Percentiles rank a stretch among this genome's conserved stretches.
phyloP scores from a whole-genome alignment of 2,888 invertebrate genomes.

The Eristalinus sepulchralis region DNA sequence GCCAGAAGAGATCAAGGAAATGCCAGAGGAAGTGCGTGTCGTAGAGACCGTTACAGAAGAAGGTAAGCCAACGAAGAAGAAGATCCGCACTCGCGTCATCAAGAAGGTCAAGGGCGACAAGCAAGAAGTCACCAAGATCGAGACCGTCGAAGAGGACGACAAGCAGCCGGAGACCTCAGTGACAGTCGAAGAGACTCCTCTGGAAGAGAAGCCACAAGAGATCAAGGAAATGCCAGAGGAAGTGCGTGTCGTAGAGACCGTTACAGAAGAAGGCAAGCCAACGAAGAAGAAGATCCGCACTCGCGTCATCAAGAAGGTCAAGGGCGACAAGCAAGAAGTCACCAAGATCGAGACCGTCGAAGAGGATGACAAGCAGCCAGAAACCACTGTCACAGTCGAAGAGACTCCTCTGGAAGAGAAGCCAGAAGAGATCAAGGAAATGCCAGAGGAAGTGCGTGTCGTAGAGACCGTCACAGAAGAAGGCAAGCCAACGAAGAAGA shows the following conservation, averaged over 20 bases:
- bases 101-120: constrained; percentile 18
- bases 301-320: constrained; percentile 76
- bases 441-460: constrained; percentile 68
- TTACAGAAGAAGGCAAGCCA: constrained; percentile 75
- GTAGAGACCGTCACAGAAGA: constrained; percentile 75
- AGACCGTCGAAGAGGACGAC: constrained; percentile 11
- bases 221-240: constrained; percentile 53
- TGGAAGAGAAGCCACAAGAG: not conserved
- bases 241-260: constrained; percentile 63
- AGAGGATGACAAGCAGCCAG: constrained; percentile 4
- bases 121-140: constrained; percentile 19
- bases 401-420: constrained; percentile 9
- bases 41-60: constrained; percentile 4
- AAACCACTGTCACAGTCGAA: not conserved
- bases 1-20: not conserved
- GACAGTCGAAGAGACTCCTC: constrained; percentile 1
- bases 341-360: constrained; percentile 75
- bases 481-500: constrained; percentile 73
- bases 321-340: constrained; percentile 75
- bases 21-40: constrained; percentile 9
- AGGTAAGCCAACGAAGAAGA: constrained; percentile 9
- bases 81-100: constrained; percentile 12
- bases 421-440: constrained; percentile 48
- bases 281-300: constrained; percentile 77
- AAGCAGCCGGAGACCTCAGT: constrained; percentile 4